Percentiles rank a stretch among this genome's conserved stretches.
phyloP scores from a whole-genome alignment of 2,797 vertebrate genomes.

The Megaceryle alcyon region DNA sequence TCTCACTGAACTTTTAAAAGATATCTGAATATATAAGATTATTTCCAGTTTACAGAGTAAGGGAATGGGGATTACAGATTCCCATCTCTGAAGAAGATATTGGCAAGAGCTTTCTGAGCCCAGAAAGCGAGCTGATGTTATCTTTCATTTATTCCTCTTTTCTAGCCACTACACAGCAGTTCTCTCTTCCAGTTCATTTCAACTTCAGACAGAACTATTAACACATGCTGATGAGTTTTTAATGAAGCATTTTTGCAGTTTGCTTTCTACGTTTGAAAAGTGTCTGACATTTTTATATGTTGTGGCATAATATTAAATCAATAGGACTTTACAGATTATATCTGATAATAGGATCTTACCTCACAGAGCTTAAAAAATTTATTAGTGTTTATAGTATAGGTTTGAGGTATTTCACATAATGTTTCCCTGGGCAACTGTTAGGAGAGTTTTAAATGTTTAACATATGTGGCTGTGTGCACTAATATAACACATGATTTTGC shows the following conservation, averaged over 20 bases:
- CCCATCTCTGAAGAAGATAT: background rate
- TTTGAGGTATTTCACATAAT: constrained; percentile 45
- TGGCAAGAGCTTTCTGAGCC: background rate
- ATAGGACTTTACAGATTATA: constrained; percentile 4
- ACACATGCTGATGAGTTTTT: background rate
- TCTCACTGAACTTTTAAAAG: background rate
- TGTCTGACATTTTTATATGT: background rate
- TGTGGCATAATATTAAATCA: background rate
- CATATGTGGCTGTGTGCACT: background rate
- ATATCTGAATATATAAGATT: background rate
- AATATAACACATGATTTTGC: constrained; percentile 20
- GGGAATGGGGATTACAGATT: background rate
- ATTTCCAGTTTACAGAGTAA: background rate
- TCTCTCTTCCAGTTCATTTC: background rate
- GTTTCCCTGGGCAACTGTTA: constrained; percentile 47
- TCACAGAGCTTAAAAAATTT: constrained; percentile 23
- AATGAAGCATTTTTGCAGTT: background rate
- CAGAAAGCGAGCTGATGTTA: background rate
- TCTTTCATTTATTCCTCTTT: background rate
- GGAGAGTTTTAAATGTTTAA: constrained; percentile 43
- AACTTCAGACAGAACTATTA: background rate
- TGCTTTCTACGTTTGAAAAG: background rate
- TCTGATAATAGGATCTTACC: constrained; percentile 24
- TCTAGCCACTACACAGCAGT: background rate
- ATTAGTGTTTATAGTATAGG: constrained; percentile 45